Evolutionary conservation across 2,888 invertebrate genomes (phyloP).

Genomic region (Brachypalpus laphriformis): DNA sequence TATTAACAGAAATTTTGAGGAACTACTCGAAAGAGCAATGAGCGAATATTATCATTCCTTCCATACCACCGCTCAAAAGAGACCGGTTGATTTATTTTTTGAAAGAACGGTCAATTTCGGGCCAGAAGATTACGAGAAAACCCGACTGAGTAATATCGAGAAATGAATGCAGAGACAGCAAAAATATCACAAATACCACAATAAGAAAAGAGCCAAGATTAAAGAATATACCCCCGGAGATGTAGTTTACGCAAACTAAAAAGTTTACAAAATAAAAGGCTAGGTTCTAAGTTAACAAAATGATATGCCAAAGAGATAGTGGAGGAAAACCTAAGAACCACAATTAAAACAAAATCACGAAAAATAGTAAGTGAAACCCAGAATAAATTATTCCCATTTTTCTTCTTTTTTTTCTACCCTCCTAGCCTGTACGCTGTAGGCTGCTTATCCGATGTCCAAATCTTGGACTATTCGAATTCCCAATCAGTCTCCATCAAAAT

Average conservation of each 20-base stretch:
- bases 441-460: too few relatives aligned
- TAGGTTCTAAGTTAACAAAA: neutral
- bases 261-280: neutral
- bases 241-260: neutral
- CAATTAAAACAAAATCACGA: neutral
- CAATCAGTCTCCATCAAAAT: too few relatives aligned
- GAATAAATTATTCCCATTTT: neutral
- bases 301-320: too few relatives aligned
- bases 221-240: neutral
- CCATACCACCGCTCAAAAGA: neutral
- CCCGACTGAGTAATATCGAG: too few relatives aligned
- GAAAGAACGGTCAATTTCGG: neutral
- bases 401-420: neutral
- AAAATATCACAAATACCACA: neutral
- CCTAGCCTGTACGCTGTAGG: too few relatives aligned
- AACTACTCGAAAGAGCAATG: too few relatives aligned
- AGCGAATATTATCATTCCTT: neutral
- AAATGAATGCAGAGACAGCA: neutral
- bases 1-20: neutral
- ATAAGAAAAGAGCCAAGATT: neutral
- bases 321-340: neutral
- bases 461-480: too few relatives aligned
- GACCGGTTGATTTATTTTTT: neutral
- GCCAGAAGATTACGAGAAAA: neutral
- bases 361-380: neutral